phyloP scores from a whole-genome alignment of 2,888 invertebrate species.

The Eupeodes luniger region DNA sequence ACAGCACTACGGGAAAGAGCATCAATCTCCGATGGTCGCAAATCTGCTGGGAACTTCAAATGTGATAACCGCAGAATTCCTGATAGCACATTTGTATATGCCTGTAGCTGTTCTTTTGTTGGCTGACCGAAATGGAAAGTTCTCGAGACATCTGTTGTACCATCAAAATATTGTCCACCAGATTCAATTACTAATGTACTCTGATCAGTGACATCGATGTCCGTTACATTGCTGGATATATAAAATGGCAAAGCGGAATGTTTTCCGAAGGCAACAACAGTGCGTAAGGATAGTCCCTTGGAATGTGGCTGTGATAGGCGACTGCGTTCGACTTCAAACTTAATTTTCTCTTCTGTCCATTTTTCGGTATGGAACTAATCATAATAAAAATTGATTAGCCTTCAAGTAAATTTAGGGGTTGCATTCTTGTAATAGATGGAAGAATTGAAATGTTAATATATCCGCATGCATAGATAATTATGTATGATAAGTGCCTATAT shows the following conservation, averaged over 20 bases:
- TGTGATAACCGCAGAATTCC: constrained; percentile 90
- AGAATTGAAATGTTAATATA: too few species aligned
- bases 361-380: constrained; percentile 83
- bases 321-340: constrained; percentile 89
- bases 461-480: too few species aligned
- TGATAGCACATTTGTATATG: constrained; percentile 93
- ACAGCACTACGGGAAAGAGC: constrained; percentile 89
- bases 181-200: constrained; percentile 96
- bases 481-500: too few species aligned
- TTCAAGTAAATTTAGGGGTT: too few species aligned
- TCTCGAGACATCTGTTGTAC: constrained; percentile 95
- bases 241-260: constrained; percentile 96
- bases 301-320: constrained; percentile 90
- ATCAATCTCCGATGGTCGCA: constrained; percentile 91
- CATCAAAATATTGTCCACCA: constrained; percentile 97
- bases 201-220: constrained; percentile 88
- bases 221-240: constrained; percentile 87
- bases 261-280: constrained; percentile 94
- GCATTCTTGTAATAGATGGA: too few species aligned
- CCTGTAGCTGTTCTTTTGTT: constrained; percentile 88
- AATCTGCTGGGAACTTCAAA: constrained; percentile 89
- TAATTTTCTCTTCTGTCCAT: constrained; percentile 90
- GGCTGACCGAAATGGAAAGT: constrained; percentile 95
- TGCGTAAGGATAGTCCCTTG: constrained; percentile 92
- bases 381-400: background rate